Conservation (phyloP, 2,888 invertebrate species). For the Parnassius apollo region DNA sequence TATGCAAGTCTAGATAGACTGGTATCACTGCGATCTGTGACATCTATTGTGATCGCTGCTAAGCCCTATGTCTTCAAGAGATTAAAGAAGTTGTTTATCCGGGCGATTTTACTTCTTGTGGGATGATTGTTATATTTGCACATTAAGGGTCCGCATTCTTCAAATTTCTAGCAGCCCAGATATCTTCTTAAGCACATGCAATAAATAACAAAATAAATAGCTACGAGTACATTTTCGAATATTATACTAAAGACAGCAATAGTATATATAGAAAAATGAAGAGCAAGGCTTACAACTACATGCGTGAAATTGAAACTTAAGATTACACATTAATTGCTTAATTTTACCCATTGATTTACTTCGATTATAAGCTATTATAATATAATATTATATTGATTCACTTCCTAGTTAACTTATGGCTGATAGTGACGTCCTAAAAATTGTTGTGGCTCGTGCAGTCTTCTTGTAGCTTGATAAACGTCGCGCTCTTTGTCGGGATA, state of each 20-base stretch:
- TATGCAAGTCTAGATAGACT: too few relatives aligned
- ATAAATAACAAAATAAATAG: slow-evolving; percentile 4
- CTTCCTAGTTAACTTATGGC: slow-evolving; percentile 42
- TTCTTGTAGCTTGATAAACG: slow-evolving; percentile 91
- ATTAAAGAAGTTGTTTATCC: too few relatives aligned
- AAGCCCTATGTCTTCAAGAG: too few relatives aligned
- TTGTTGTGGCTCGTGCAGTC: slow-evolving; percentile 67
- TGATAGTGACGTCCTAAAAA: slow-evolving; percentile 68
- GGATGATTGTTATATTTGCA: too few relatives aligned
- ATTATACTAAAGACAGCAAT: neutral
- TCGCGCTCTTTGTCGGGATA: slow-evolving; percentile 92
- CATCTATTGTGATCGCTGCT: too few relatives aligned
- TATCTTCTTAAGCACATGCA: slow-evolving; percentile 9
- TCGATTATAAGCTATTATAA: too few relatives aligned
- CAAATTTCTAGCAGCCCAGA: too few relatives aligned
- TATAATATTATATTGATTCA: too few relatives aligned
- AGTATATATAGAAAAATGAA: slow-evolving; percentile 6
- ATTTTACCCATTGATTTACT: too few relatives aligned
- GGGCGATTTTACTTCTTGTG: too few relatives aligned
- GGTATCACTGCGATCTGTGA: too few relatives aligned
- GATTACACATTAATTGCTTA: neutral
- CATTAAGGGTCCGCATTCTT: neutral
- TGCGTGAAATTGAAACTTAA: slow-evolving; percentile 3
- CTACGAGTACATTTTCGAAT: neutral
- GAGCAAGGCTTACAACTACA: slow-evolving; percentile 10